A percentile compares a stretch with the other conserved stretches of the same genome.
These are phyloP conservation scores for Drosophila ogumai DNA, from an alignment of 1,140 invertebrate species.

Conservation along the genomic window DNA sequence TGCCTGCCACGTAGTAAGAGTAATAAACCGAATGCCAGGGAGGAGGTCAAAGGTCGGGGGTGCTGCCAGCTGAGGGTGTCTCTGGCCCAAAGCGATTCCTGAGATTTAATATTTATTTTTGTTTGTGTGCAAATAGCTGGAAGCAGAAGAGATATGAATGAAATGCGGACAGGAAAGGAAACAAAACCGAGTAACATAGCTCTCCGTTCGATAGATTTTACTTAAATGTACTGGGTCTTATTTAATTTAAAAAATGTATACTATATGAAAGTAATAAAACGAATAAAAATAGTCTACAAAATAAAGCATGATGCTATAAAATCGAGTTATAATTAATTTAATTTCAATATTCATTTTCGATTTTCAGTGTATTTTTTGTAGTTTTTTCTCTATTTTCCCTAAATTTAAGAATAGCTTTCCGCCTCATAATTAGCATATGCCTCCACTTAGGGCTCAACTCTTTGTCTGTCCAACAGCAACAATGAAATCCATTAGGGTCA, in stretches of 20 bases:
- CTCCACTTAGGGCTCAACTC: conserved; percentile 44
- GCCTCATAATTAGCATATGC: conserved; percentile 70
- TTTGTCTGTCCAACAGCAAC: conserved; percentile 25
- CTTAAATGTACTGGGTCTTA: conserved; percentile 3
- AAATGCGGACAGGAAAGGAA: conserved; percentile 10
- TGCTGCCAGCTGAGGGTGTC: conserved; percentile 9
- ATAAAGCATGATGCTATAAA: too few relatives aligned
- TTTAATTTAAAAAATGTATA: background rate
- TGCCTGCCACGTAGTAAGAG: conserved; percentile 59
- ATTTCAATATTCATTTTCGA: too few relatives aligned
- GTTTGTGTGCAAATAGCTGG: conserved; percentile 83
- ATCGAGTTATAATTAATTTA: too few relatives aligned
- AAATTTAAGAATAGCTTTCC: background rate
- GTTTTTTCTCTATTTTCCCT: background rate
- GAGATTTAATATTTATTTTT: conserved; percentile 84
- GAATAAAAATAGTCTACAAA: too few relatives aligned
- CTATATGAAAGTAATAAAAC: too few relatives aligned
- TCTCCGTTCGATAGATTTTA: conserved; percentile 18
- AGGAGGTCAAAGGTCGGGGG: background rate
- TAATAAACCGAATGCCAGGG: conserved; percentile 44
- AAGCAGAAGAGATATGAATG: conserved; percentile 61
- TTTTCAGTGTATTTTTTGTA: too few relatives aligned
- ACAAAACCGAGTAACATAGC: background rate
- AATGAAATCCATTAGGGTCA: conserved; percentile 69
- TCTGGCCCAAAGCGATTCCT: conserved; percentile 69